Evolutionary conservation across 2,113 vertebrate species (phyloP).

Genomic region (Limanda limanda): DNA sequence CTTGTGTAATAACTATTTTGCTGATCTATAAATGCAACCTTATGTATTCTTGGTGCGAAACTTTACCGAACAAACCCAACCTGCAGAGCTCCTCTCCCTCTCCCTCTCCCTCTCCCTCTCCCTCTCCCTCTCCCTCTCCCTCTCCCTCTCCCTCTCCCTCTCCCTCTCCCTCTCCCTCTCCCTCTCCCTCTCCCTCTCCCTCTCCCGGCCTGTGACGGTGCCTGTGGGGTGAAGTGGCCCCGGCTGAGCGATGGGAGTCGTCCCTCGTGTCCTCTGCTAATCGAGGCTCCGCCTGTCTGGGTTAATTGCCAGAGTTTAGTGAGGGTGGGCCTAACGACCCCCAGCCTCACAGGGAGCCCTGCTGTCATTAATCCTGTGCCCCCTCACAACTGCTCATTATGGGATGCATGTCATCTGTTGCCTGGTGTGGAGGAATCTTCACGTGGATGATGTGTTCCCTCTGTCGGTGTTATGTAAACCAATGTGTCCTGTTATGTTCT

Average conservation of each 20-base stretch:
- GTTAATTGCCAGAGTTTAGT: slow-evolving; percentile 67
- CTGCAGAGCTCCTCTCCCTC: neutral
- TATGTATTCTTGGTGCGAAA: neutral
- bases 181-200: no score
- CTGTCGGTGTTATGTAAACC: slow-evolving; percentile 47
- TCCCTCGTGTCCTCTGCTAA: slow-evolving; percentile 55
- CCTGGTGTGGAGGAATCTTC: slow-evolving; percentile 23
- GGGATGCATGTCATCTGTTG: slow-evolving; percentile 50
- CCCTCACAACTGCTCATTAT: slow-evolving; percentile 56
- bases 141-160: no score
- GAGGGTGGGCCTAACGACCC: slow-evolving; percentile 65
- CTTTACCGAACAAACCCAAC: neutral
- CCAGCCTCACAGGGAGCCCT: slow-evolving; percentile 37
- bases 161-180: no score
- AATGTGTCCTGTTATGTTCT: slow-evolving; percentile 17
- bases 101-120: no score
- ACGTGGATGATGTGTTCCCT: slow-evolving; percentile 40
- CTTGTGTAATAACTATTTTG: neutral
- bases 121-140: no score
- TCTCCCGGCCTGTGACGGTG: slow-evolving; percentile 11
- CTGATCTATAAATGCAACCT: neutral
- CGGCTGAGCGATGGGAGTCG: slow-evolving; percentile 35
- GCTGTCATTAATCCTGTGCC: slow-evolving; percentile 63
- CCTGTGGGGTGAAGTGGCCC: slow-evolving; percentile 19
- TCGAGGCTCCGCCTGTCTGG: slow-evolving; percentile 36